Base-by-base conservation (phyloP, 2,113 vertebrate species). In the Campylorhamphus procurvoides region DNA sequence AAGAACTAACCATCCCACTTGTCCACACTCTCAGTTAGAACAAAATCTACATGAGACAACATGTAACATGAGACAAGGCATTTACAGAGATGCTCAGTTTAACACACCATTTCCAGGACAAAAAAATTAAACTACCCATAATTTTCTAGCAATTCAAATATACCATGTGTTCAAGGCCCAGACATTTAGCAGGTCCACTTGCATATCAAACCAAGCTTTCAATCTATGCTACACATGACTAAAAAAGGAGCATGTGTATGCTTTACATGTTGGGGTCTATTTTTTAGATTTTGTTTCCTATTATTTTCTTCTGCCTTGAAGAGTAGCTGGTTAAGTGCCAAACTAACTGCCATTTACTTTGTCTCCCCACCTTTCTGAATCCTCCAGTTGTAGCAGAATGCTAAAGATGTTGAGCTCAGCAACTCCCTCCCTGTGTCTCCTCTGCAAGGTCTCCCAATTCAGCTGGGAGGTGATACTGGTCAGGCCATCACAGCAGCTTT, bases 311-410 rank as follows among this genome's bases (percentile, higher is more conserved):
- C 18, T 53, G 53, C 49, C 42, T n/a, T 47, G 50, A 75, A 50
- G 74, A 14, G 27, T 5, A 42, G 23, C 10, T 52, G 33, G 33
- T 42, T 62, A 73, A 62, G 22, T 44, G 19, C 18, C 1, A 0
- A 20, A 29, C 25, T 52, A 71, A 33, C 25, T 47, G 14, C 8
- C 24, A 29, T 19, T 25, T 46, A 59, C 24, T 17, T 46, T 16
- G 40, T 16, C 66, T 68, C 9, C 19, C 29, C 35, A 69, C 31
- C 39, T 49, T 79, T 44, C 23, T 22, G 44, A 64, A 55, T 44
- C 24, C 50, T 87, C 46, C 12, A 60, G 23, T 9, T 0, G 2
- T 47, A 67, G 35, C 0, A 66, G 28, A 0, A 0, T 19, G 31
- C 23, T 78, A 67, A 50, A 14, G 27, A 55, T 19, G 8, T 5